Conservation (phyloP, 2,888 invertebrate species). For the Meteorus cinctellus region DNA sequence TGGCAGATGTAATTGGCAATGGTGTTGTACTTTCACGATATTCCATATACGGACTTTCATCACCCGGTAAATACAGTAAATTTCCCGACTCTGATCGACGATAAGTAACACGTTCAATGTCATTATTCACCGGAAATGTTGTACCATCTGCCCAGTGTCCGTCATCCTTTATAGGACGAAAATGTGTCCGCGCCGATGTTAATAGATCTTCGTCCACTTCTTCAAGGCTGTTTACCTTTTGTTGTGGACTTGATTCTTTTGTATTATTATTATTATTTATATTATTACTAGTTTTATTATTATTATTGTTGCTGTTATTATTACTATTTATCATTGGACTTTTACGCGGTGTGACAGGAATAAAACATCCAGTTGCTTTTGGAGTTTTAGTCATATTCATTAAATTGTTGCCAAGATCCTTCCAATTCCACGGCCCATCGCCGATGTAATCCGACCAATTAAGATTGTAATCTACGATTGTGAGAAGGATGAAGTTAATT, state of each 20-base stretch:
- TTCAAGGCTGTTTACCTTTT: slow-evolving; percentile 61
- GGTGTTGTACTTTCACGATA: slow-evolving; percentile 68
- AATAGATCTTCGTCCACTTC: slow-evolving; percentile 81
- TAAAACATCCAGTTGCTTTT: slow-evolving; percentile 76
- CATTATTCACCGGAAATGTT: slow-evolving; percentile 80
- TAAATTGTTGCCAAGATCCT: slow-evolving; percentile 73
- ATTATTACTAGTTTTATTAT: slow-evolving; percentile 6
- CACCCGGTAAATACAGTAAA: slow-evolving; percentile 69
- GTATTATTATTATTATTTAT: slow-evolving; percentile 10
- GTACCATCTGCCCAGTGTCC: slow-evolving; percentile 80
- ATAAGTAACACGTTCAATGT: slow-evolving; percentile 80
- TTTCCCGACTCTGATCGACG: slow-evolving; percentile 76
- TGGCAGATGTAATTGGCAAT: slow-evolving; percentile 48
- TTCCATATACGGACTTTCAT: slow-evolving; percentile 74
- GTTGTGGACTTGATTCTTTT: slow-evolving; percentile 53
- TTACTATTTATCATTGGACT: slow-evolving; percentile 55
- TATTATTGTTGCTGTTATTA: slow-evolving; percentile 15
- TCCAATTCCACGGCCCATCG: slow-evolving; percentile 71
- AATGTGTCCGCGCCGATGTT: slow-evolving; percentile 87
- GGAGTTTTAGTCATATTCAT: slow-evolving; percentile 78
- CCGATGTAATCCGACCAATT: slow-evolving; percentile 71
- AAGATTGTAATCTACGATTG: slow-evolving; percentile 62
- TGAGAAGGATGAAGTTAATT: neutral
- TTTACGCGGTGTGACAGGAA: slow-evolving; percentile 75
- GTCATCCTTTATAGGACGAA: slow-evolving; percentile 84